Base-by-base conservation (phyloP, 2,797 vertebrate genomes). In the Pangasius macronema region DNA sequence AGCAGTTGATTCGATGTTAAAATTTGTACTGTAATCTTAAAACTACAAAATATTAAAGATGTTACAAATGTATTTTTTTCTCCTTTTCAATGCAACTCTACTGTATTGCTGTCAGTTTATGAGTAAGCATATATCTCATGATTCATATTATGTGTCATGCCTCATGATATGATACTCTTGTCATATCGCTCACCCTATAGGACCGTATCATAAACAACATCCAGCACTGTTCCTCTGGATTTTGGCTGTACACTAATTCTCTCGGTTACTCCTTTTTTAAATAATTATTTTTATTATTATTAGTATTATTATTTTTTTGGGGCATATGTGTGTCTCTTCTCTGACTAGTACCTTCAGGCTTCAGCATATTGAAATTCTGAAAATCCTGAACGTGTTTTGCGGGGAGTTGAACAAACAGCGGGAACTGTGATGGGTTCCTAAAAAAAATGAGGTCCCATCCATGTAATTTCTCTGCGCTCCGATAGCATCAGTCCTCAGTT, bases 401-500 rank as follows among this genome's bases (percentile, higher is more conserved):
- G 83, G 87, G 87, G 89, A 94, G 91, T 92, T 92, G 91, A 93
- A 93, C 91, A 94, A 94, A 93, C 94, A 93, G 90, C 86, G 1
- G 92, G 83, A 86, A 83, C 86, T 90, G 92, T 88, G 87, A 65
- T 16, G 39, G 83, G 79, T 85, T 92, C 91, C 88, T 95, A 94
- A 95, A 94, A 94, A 94, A 94, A 95, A 95, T 94, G 88, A 94
- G 93, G 91, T 93, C 90, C 92, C 89, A 91, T 93, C 90, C 90
- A 93, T 93, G 93, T 94, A 95, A 95, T 94, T 95, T 93, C 92
- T 92, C n/a, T 67, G 90, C 51, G 51, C 88, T 90, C 92, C 93
- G 95, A 96, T 96, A 95, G 90, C 93, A 95, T 95, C 94, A 92
- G 94, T 89, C 92, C 91, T 89, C 87, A 76, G 91, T 92, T 57